phyloP scores from a whole-genome alignment of 1,140 invertebrate species.

The Formica selysi region DNA sequence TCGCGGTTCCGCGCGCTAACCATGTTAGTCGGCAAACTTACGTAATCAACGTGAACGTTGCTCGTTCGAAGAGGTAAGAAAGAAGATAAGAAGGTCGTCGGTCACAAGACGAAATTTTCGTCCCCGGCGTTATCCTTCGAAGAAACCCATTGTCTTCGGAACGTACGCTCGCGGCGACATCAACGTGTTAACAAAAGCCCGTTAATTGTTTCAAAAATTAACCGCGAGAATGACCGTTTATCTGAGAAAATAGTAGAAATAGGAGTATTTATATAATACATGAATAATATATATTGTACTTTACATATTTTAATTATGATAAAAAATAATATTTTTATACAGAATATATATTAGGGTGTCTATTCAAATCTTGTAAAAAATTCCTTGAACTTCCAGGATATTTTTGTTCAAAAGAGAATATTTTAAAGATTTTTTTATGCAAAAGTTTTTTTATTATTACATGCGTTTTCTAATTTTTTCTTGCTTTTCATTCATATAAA shows the following conservation, averaged over 20 bases:
- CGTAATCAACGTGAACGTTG: constrained; percentile 69
- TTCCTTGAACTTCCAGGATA: no score
- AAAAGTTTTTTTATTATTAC: no score
- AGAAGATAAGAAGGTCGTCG: constrained; percentile 74
- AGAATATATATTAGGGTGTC: no score
- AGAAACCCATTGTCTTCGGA: constrained; percentile 25
- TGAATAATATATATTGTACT: not conserved
- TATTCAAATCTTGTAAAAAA: no score
- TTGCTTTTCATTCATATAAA: no score
- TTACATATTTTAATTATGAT: not conserved
- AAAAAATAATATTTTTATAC: not conserved
- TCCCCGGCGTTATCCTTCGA: not conserved
- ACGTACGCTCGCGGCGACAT: not conserved
- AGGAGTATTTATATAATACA: not conserved
- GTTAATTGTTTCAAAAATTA: constrained; percentile 45
- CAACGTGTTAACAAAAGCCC: not conserved
- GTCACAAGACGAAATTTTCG: constrained; percentile 62
- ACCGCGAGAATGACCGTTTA: not conserved
- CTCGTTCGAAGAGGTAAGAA: constrained; percentile 71
- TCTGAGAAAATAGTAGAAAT: not conserved
- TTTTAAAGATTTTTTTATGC: no score
- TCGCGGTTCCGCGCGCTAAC: constrained; percentile 65
- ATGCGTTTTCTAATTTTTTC: no score
- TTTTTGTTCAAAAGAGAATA: no score
- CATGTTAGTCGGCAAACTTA: constrained; percentile 75